Evolutionary conservation across 2,797 vertebrate genomes (phyloP), one percentile per base, ranked within the genome.

Genomic region (Hippopotamyrus pictus): DNA sequence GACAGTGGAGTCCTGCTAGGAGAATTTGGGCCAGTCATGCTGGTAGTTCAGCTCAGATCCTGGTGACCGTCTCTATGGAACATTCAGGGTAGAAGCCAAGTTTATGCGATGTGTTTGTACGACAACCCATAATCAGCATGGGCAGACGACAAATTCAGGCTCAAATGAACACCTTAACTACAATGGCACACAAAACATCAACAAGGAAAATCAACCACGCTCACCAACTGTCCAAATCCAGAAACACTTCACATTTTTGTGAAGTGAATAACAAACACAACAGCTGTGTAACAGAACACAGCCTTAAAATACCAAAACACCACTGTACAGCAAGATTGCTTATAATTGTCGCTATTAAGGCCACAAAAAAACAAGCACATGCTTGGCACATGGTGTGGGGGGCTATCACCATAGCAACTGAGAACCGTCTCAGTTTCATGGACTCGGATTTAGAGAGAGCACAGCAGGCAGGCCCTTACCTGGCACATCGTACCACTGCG

Each of bases 401-500:
- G 48, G 76, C 41, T 44, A 46, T 90, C 69, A 79, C 86, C 87
- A 90, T 85, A 88, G 62, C 88, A 90, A 92, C 90, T 46, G n/a
- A 33, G 89, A 22, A 79, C 25, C 51, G 4, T 76, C 22, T 57
- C 12, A 14, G 1, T 50, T 53, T 89, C 62, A 69, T 69, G 62
- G 25, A 69, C 62, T 29, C 0, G 22, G 1, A 12, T 14, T 69
- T 29, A 25, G 62, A 33, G 62, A 69, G 33, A 19, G 12, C 73
- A 44, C 73, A 37, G 33, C 17, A 44, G 73, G 2, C 14, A 41
- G 37, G 37, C 11, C 29, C 96, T 93, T 95, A 99, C 99, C 98
- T 92, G 97, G 65, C 0, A 99, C 97, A 0, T 99, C 99, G 1
- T 99, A 99, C 99, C 99, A 99, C 89, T 95, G 65, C 0, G 99